Base-by-base conservation (phyloP, 2,888 invertebrate species). In the Drosophila affinis region DNA sequence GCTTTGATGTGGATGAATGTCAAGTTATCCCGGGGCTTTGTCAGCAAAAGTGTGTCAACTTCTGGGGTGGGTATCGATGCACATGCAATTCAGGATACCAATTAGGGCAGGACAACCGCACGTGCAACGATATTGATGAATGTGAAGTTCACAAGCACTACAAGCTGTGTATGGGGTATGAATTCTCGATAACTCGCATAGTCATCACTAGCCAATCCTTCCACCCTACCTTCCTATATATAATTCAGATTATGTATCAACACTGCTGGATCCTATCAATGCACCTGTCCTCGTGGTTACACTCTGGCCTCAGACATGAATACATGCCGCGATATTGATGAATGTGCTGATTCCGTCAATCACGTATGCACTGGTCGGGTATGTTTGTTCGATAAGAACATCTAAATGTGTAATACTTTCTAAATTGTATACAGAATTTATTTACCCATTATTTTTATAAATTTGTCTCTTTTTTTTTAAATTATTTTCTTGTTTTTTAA, bases 61-160 rank as follows among this genome's bases (percentile, higher is more conserved):
- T 95, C 1, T 97, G 97, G 95, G 99, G 99, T 0, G 95, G 97
- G 0, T 98, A 96, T 92, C 94, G 96, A 57, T 99, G 99, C 91
- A 94, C 95, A 9, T 99, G 99, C 89, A 94, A 95, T 58, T 92
- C 94, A 0, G 99, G 99, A 0, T 99, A 96, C 92, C 94, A 95
- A 18, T 92, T 99, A 1, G 95, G 94, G 53, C 96, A 97, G 81
- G 96, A 96, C 67, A 92, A 92, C 77, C 85, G 92, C 6, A 91
- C 92, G 2, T 92, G 92, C 64, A 86, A 94, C 53, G 98, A 98
- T 88, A 94, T 98, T 14, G 95, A 98, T 89, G 98, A 98, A 91
- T 98, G 98, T 87, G 93, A 94, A 6, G 94, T 95, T 75, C 96
- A 95, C 90, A 95, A 95, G 78, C 94, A 95, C 2, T 95, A 95